Percentiles rank a stretch among this genome's conserved stretches.
Conservation (phyloP, 2,797 vertebrate species). For the Pagetopsis macropterus region DNA sequence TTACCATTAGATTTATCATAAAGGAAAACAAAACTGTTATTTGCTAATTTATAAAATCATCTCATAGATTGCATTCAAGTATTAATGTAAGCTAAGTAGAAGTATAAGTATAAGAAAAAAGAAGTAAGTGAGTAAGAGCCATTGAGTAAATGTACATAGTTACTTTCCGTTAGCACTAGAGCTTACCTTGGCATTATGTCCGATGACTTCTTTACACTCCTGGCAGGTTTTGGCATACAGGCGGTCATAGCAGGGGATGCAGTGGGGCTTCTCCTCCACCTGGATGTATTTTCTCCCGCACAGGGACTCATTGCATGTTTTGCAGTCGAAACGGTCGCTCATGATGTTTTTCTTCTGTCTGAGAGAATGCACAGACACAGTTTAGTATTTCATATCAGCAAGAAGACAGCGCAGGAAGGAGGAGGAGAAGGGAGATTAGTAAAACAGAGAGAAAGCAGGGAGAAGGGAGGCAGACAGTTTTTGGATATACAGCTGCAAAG, state of each 20-base stretch:
- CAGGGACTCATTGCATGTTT: constrained; percentile 91
- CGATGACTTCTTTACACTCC: constrained; percentile 91
- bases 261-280: constrained; percentile 89
- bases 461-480: constrained; percentile 29
- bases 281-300: constrained; percentile 95
- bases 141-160: not conserved
- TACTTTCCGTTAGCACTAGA: not conserved
- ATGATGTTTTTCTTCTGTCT: constrained; percentile 76
- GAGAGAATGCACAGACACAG: constrained; percentile 22
- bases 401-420: constrained; percentile 33
- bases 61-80: not conserved
- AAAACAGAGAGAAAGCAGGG: constrained; percentile 27
- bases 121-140: not conserved
- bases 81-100: not conserved
- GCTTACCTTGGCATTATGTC: constrained; percentile 91
- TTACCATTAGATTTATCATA: not conserved
- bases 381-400: constrained; percentile 26
- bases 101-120: not conserved
- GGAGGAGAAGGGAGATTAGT: constrained; percentile 37
- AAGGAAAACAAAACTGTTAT: not conserved
- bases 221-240: constrained; percentile 93
- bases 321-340: constrained; percentile 92
- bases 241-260: constrained; percentile 93
- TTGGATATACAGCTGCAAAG: constrained; percentile 17
- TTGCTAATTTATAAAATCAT: not conserved